A percentile compares a stretch with the other conserved stretches of the same genome.
Evolutionary conservation across 2,797 vertebrate species (phyloP).

Genomic region (Enteromius unitaeniatus): DNA sequence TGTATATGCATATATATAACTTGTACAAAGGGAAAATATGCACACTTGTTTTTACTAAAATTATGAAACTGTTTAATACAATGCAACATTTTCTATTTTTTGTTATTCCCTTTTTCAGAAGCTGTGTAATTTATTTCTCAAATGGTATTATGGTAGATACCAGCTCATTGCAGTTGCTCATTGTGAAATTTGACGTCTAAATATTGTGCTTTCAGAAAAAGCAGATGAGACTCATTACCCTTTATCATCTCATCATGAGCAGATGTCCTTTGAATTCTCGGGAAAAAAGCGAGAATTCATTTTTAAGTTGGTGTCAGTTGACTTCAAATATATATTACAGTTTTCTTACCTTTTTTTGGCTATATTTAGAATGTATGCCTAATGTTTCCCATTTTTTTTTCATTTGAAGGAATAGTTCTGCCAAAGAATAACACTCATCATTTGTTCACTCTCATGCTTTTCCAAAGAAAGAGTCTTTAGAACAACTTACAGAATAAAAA

Average conservation of each 20-base stretch:
- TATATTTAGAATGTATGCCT: constrained; percentile 5
- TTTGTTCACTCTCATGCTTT: not conserved
- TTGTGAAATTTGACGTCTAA: constrained; percentile 54
- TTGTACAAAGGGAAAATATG: constrained; percentile 63
- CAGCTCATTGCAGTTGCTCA: constrained; percentile 60
- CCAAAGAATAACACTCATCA: constrained; percentile 14
- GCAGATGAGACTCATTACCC: constrained; percentile 6
- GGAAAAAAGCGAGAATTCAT: not conserved
- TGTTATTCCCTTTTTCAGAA: constrained; percentile 55
- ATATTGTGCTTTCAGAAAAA: constrained; percentile 46
- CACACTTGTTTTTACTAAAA: constrained; percentile 64
- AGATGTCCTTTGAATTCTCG: constrained; percentile 31
- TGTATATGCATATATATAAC: constrained; percentile 58
- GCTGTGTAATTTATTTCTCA: constrained; percentile 61
- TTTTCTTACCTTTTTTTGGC: not conserved
- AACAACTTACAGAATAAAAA: not conserved
- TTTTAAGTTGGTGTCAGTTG: constrained; percentile 25
- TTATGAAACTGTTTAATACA: constrained; percentile 63
- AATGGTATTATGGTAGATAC: constrained; percentile 56
- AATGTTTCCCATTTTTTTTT: not conserved
- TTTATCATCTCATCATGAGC: constrained; percentile 8
- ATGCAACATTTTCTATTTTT: constrained; percentile 60
- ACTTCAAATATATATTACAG: constrained; percentile 16
- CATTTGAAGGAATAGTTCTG: constrained; percentile 10
- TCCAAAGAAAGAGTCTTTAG: not conserved